Base-by-base conservation (phyloP, 1,140 invertebrate species). In the Drosophila pectinifera region DNA sequence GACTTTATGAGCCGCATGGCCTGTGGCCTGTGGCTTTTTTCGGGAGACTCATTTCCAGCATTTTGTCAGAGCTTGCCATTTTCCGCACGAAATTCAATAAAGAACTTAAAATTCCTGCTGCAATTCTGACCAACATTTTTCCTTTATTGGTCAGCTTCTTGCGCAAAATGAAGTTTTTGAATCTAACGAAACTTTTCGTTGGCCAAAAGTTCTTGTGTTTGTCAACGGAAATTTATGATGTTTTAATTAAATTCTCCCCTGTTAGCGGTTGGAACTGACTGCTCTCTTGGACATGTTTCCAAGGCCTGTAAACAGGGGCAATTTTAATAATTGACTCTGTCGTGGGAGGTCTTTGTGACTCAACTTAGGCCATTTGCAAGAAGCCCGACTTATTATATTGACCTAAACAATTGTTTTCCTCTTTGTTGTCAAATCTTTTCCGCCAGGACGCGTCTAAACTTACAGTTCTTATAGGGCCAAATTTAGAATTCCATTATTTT, bases 61-160 rank as follows among this genome's bases (percentile, higher is more conserved):
- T 73, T 81, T 77, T 73, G 76, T 55, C 59, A 65, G 43, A 72
- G 42, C 54, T 78, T 82, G 79, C 64, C 56, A 81, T 78, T 78
- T 78, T 73, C 22, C 39, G 54, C 79, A 82, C 79, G 74, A 78
- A 82, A 69, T 82, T 82, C 79, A 82, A 82, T 82, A 83, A 81
- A 82, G 57, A 61, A 65, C 54, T 46, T 56, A 10, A 80, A 80
- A 72, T 72, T 64, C 34, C 43, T 16, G 42, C 11, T 46, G 39
- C 38, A 54, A 20, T 45, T 62, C 54, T 8, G 49, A 26, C 36
- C 28, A 57, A 20, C 43, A 24, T 54, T 80, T 42, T 67, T 34
- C 7, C 49, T 28, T 10, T 22, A 24, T 58, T 45, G 51, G 65
- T 58, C 58, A 70, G 41, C 49, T 34, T 26, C 28, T 54, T 56